These are phyloP conservation scores for Gymnothorax javanicus DNA, from an alignment of 2,797 vertebrate genomes.

Conservation along the genomic window DNA sequence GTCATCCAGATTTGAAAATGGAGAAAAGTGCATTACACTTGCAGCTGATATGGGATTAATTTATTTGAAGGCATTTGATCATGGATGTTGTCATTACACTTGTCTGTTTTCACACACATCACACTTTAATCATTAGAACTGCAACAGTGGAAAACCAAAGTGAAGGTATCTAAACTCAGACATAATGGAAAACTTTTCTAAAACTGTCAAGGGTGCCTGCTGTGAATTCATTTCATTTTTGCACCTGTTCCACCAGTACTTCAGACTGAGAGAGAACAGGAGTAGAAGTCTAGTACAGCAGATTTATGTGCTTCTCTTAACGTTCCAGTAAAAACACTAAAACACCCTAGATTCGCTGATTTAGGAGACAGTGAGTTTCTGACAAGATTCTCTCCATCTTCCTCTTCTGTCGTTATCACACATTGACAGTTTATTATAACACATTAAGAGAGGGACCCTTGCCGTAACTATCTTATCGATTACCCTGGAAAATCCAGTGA, in stretches of 20 bases:
- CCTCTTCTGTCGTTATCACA: constrained; percentile 70
- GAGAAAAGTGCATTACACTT: too few species aligned
- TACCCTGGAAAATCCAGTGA: constrained; percentile 85
- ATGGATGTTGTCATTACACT: too few species aligned
- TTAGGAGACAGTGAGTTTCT: constrained; percentile 59
- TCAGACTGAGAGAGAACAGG: background rate
- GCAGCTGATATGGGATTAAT: too few species aligned
- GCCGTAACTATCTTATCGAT: constrained; percentile 87
- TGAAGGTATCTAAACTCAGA: background rate
- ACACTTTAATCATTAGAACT: too few species aligned
- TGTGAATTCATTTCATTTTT: background rate
- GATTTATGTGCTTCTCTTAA: constrained; percentile 56
- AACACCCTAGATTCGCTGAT: constrained; percentile 58
- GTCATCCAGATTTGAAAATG: too few species aligned
- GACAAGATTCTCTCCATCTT: constrained; percentile 56
- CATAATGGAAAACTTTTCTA: background rate
- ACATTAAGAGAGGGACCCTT: constrained; percentile 85
- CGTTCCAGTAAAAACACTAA: constrained; percentile 38
- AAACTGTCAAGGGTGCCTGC: background rate
- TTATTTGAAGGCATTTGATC: too few species aligned
- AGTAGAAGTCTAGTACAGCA: constrained; percentile 1
- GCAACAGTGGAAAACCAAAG: background rate
- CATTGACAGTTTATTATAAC: constrained; percentile 87
- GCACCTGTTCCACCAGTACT: background rate
- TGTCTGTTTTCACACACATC: too few species aligned